Base-by-base conservation (phyloP, 1,140 invertebrate species). In the Calycopis cecrops region DNA sequence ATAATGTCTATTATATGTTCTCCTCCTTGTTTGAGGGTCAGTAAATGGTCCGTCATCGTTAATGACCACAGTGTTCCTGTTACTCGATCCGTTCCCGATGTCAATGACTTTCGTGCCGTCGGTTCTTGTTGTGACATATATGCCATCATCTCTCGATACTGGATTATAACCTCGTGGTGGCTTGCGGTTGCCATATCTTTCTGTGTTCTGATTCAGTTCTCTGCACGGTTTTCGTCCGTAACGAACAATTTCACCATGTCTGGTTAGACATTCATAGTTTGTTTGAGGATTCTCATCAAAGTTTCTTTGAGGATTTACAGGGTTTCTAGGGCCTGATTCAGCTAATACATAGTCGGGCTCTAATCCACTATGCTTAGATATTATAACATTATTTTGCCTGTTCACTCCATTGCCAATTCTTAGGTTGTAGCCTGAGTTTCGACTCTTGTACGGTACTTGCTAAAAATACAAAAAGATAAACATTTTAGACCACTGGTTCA, bases 351-450 rank as follows among this genome's bases (percentile, higher is more conserved):
- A 12, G n/a, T 35, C 49, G 28, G 4, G n/a, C 34, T 49, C 21
- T 0, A 14, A 1, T 9, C 28, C 48, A 6, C 14, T 14, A n/a
- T 18, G 21, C n/a, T 53, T 21, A 56, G 48, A 14, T 17, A 60
- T 9, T 18, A 48, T 28, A 3, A 56, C 49, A 2, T 37, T 28
- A 49, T 61, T 61, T n/a, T 35, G 11, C 48, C 35, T 57, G 34
- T 48, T 40, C 3, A 12, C 16, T 17, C 54, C 54, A 53, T 61
- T 61, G 12, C 54, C 59, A 35, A 60, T 35, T 35, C 40, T 49
- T 16, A 53, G 4, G 8, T 28, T 2, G 21, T 28, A 28, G 21
- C 21, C 21, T 3, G 21, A 28, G 21, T 28, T 28, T 28, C 6
- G 21, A 28, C 6, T 28, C 6, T 28, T 28, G 21, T 28, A 28